Evolutionary conservation across 1,140 invertebrate genomes (phyloP), one percentile per base, ranked within the genome.

Genomic region (Aphelenchoides avenae): DNA sequence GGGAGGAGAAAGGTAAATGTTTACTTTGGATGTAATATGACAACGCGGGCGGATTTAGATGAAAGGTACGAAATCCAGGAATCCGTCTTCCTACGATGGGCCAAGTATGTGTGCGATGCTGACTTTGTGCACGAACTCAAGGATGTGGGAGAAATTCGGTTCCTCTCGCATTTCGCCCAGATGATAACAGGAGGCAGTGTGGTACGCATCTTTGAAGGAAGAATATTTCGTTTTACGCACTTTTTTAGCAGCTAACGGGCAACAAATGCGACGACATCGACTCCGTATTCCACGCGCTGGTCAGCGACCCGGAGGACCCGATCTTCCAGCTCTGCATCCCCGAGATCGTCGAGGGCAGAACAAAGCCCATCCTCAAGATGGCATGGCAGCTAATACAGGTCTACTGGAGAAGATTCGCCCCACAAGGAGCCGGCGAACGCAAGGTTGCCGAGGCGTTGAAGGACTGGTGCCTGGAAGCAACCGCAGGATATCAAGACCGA

Each of bases 401-500:
- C 11, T 73, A 64, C 44, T 75, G 70, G 71, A 5, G 52, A 39
- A 64, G 51, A 39, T 71, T 68, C 29, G 71, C 66, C 11, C 70
- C 66, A n/a, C 30, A 60, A 34, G 53, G 39, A 3, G 43, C 53
- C 9, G 40, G 55, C 22, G 62, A 70, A 22, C 20, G 56, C 29
- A 70, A 73, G 61, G 27, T 73, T 36, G 41, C 53, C 31, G 71
- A 74, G 47, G 70, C 71, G 3, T 54, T 74, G 29, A 74, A 71
- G 13, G 54, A 71, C 27, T 74, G 71, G 71, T 76, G 73, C 41
- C 57, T 74, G 13, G 66, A 76, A 39, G 66, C 70, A 22, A 68
- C 68, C 18, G 37, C 24, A 5, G 41, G 40, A 0, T 67, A 66
- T 47, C 61, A 73, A n/a, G 64, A 73, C 31, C 59, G 57, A n/a